Evolutionary conservation across 30 jellyfish, hydroid and myxozoan species (phyloP).

Genomic region (Aurelia sp.): DNA sequence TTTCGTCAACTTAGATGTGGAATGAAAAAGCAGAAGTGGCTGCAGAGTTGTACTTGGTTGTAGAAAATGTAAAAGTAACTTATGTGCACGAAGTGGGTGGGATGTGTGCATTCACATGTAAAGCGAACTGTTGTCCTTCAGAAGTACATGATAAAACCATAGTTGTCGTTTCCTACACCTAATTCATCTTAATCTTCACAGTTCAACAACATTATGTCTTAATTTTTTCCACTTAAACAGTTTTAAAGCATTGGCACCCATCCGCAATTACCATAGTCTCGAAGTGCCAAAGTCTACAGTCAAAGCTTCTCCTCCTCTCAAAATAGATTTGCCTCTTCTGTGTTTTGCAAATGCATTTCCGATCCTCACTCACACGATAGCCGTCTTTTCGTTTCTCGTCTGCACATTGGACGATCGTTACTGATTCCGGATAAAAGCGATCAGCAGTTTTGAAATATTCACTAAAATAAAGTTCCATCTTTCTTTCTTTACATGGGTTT

Average conservation of each 20-base stretch:
- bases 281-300: constrained; percentile 33
- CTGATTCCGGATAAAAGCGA: constrained; percentile 26
- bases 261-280: constrained; percentile 32
- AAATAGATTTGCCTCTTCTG: constrained; percentile 20
- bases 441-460: constrained; percentile 18
- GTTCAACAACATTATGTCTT: background rate
- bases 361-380: constrained; percentile 35
- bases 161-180: no score
- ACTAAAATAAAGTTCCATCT: background rate
- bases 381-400: constrained; percentile 26
- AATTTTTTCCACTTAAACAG: background rate
- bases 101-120: no score
- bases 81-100: no score
- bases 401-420: constrained; percentile 18
- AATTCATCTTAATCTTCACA: no score
- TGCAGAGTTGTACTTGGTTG: no score
- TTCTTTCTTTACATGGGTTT: constrained; percentile 41
- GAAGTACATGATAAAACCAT: no score
- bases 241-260: constrained; percentile 39
- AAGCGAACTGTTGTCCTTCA: no score
- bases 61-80: no score
- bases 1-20: no score
- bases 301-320: constrained; percentile 26
- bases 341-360: constrained; percentile 42
- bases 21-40: no score